Evolutionary conservation across 1,140 invertebrate genomes (phyloP).

Genomic region (Goniozus legneri): DNA sequence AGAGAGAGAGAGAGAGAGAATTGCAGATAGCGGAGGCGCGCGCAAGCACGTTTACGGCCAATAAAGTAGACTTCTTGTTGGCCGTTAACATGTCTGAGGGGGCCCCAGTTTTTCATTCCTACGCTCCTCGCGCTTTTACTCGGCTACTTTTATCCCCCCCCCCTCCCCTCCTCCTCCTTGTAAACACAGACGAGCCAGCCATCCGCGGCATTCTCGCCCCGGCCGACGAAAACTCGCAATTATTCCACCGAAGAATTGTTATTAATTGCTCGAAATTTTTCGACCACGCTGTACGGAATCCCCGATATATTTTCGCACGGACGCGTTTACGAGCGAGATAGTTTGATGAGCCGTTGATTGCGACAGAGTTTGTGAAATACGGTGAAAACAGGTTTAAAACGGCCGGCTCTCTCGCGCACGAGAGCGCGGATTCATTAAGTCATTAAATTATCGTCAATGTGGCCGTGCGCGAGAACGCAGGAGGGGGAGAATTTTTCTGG

Average conservation of each 20-base stretch:
- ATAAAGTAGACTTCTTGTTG: constrained; percentile 50
- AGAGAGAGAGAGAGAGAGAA: no score
- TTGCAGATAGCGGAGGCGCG: background rate
- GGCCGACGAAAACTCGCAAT: no score
- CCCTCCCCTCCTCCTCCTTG: background rate
- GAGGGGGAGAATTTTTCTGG: constrained; percentile 9
- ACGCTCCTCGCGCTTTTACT: constrained; percentile 18
- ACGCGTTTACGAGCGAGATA: no score
- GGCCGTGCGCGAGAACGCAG: constrained; percentile 23
- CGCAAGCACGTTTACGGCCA: constrained; percentile 41
- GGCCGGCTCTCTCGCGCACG: no score
- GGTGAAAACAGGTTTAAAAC: constrained; percentile 25
- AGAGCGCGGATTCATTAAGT: constrained; percentile 26
- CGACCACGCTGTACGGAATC: no score
- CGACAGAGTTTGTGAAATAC: background rate
- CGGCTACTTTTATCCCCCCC: constrained; percentile 6
- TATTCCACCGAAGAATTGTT: no score
- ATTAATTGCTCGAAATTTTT: no score
- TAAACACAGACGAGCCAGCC: no score
- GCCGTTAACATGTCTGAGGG: constrained; percentile 49
- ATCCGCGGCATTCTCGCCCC: no score
- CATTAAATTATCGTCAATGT: constrained; percentile 34
- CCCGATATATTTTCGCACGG: no score
- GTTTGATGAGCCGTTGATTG: background rate
- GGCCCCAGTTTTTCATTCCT: constrained; percentile 48